Evolutionary conservation across 2,888 invertebrate genomes (phyloP), one percentile per base, ranked within the genome.

Genomic region (Hecatera dysodea): DNA sequence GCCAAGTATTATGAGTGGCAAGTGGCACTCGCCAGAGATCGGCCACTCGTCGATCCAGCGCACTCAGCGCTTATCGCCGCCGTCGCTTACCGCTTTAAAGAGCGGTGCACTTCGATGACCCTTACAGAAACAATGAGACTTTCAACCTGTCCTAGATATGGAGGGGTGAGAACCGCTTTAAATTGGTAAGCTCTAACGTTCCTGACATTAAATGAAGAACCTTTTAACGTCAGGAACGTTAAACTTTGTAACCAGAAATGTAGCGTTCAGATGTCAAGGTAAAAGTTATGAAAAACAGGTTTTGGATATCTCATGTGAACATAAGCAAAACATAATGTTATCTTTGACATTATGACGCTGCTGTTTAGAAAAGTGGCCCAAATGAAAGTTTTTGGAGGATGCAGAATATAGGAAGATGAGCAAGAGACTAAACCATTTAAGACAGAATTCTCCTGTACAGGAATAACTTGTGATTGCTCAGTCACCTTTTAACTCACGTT

Each of bases 21-120:
- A 80, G 77, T 74, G 77, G 69, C 91, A 90, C 93, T 93, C 89
- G 88, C 82, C 89, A 82, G 87, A 86, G 92, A 93, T 92, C 93
- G 92, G 84, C 88, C 93, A 90, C 92, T 93, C 89, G 85, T 92
- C 89, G 87, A 86, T 86, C 89, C 80, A 90, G 92, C 91, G 84
- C 90, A 91, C 94, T 94, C 93, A 89, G 91, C 94, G 86, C 90
- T 88, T 93, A 93, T 92, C 92, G 92, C 86, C 89, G 89, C 90
- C 86, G 87, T 84, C 90, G 87, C 83, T 85, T 85, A 86, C 87
- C 79, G 74, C 81, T 85, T 79, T 87, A 79, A 65, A 75, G 69
- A 44, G 74, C 67, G 66, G 59, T 85, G 84, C 83, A 82, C 70
- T 73, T 84, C 36, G 66, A 86, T 83, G 87, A 76, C 85, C 83